Conservation (phyloP, 2,113 vertebrate genomes). For the Boleophthalmus pectinirostris region DNA sequence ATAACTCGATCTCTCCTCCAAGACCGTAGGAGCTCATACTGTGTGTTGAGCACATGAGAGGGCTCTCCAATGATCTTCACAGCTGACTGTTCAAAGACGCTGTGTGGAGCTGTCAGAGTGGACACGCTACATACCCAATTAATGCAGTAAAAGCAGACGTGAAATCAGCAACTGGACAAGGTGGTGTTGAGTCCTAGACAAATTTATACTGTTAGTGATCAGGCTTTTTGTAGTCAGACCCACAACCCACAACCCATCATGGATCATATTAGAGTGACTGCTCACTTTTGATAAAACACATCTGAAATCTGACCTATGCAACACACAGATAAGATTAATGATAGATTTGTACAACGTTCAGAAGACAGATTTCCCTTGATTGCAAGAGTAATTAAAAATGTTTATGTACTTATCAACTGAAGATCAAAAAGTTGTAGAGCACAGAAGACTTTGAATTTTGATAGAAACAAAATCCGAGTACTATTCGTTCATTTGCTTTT, state of each 20-base stretch:
- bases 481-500: too few species aligned
- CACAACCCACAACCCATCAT: conserved; percentile 33
- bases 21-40: too few species aligned
- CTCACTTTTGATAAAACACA: conserved; percentile 61
- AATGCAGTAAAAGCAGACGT: conserved; percentile 37
- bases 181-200: conserved; percentile 38
- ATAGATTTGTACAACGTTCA: conserved; percentile 50
- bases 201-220: background rate
- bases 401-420: conserved; percentile 49
- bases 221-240: conserved; percentile 22
- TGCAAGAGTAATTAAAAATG: conserved; percentile 28
- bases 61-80: too few species aligned
- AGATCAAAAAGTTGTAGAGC: conserved; percentile 39
- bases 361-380: conserved; percentile 45
- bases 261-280: conserved; percentile 45
- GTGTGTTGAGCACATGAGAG: too few species aligned
- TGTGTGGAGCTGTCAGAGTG: too few species aligned
- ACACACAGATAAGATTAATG: conserved; percentile 58
- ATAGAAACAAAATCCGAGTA: too few species aligned
- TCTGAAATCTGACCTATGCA: conserved; percentile 48
- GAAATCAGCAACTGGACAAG: conserved; percentile 46
- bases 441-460: conserved; percentile 30
- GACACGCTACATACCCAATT: conserved; percentile 20
- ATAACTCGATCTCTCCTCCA: too few species aligned
- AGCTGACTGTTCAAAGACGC: too few species aligned